Evolutionary conservation across 2,113 vertebrate species (phyloP).

Genomic region (Fukomys damarensis): DNA sequence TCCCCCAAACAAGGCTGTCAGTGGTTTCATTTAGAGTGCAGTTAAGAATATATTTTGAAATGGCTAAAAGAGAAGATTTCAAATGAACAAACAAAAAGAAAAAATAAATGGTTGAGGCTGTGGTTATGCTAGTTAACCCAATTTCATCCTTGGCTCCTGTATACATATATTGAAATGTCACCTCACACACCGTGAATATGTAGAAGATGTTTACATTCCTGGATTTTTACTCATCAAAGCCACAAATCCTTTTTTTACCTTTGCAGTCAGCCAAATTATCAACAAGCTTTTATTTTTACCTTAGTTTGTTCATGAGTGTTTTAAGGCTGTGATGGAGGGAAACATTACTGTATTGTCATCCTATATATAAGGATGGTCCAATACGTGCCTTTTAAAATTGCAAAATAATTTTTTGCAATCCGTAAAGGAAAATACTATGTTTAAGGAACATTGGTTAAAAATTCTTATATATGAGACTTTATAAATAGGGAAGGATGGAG

Average conservation of each 20-base stretch:
- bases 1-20: neutral
- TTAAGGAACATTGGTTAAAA: neutral
- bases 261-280: neutral
- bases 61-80: neutral
- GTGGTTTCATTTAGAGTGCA: neutral
- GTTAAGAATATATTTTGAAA: neutral
- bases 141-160: neutral
- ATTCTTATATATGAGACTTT: neutral
- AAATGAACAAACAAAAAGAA: neutral
- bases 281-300: neutral
- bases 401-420: neutral
- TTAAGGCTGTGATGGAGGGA: neutral
- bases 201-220: neutral
- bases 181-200: neutral
- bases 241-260: neutral
- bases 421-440: neutral
- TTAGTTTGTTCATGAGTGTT: neutral
- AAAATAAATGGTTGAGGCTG: neutral
- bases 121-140: neutral
- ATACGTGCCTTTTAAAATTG: neutral
- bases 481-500: no score
- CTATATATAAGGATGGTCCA: neutral
- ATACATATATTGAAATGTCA: neutral
- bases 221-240: neutral
- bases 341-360: neutral